Percentiles rank a stretch among this genome's conserved stretches.
Evolutionary conservation across 1,140 invertebrate species (phyloP).

Genomic region (Wiebesia pumilae): DNA sequence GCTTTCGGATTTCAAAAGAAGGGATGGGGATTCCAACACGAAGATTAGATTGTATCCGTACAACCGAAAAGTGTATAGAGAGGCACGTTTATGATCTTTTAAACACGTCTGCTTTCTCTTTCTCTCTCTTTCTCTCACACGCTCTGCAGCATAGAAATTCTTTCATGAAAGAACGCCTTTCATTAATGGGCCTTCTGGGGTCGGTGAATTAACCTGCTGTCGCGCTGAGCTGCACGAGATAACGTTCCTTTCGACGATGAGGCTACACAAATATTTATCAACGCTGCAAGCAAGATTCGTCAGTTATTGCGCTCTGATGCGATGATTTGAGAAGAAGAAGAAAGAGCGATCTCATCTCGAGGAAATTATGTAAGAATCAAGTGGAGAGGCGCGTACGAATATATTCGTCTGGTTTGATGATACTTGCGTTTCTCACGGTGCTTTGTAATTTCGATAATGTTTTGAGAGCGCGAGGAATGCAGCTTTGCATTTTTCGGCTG

Average conservation of each 20-base stretch:
- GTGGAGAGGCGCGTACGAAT: not conserved
- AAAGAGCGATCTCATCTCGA: slow-evolving; percentile 19
- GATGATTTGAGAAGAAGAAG: not conserved
- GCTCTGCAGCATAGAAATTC: not conserved
- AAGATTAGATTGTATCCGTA: slow-evolving; percentile 58
- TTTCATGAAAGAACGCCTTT: slow-evolving; percentile 66
- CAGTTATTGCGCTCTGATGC: not conserved
- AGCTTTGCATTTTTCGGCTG: slow-evolving; percentile 29
- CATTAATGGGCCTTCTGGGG: slow-evolving; percentile 59
- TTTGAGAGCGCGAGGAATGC: not conserved
- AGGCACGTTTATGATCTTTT: slow-evolving; percentile 36
- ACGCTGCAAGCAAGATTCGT: not conserved
- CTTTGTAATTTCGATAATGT: not conserved
- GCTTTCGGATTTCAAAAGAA: not conserved
- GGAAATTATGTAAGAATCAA: slow-evolving; percentile 37
- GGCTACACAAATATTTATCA: slow-evolving; percentile 70
- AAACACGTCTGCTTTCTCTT: not conserved
- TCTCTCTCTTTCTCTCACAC: not conserved
- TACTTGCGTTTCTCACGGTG: slow-evolving; percentile 41
- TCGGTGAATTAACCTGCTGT: slow-evolving; percentile 66
- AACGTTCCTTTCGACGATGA: slow-evolving; percentile 24
- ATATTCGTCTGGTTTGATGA: not conserved
- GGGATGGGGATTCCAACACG: slow-evolving; percentile 50
- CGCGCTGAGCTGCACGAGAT: slow-evolving; percentile 62
- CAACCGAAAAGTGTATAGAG: slow-evolving; percentile 37